phyloP scores from a whole-genome alignment of 2,888 invertebrate species.

The Tinea semifulvella region DNA sequence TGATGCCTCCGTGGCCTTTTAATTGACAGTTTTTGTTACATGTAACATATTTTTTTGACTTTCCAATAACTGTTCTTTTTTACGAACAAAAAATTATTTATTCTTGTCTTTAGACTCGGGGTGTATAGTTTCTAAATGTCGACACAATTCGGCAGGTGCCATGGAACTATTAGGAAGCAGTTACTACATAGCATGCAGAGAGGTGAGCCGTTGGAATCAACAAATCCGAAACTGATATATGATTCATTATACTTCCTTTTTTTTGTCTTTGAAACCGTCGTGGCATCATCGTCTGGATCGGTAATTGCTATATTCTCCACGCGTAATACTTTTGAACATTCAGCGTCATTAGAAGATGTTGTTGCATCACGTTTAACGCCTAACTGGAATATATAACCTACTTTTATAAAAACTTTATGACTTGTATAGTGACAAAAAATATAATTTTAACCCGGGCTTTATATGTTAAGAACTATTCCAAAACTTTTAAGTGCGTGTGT shows the following conservation, averaged over 20 bases:
- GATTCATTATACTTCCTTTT: slow-evolving; percentile 23
- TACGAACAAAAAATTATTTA: slow-evolving; percentile 22
- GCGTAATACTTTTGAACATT: slow-evolving; percentile 21
- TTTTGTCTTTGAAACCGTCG: slow-evolving; percentile 22
- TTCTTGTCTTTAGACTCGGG: slow-evolving; percentile 24
- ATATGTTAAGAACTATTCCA: no score
- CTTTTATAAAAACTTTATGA: no score
- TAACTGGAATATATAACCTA: no score
- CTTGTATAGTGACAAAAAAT: no score
- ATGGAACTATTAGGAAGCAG: slow-evolving; percentile 24
- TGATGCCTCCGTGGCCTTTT: slow-evolving; percentile 27
- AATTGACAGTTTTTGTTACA: slow-evolving; percentile 23
- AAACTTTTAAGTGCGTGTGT: no score
- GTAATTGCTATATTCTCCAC: slow-evolving; percentile 21
- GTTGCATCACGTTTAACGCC: slow-evolving; percentile 14
- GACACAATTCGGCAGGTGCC: slow-evolving; percentile 24
- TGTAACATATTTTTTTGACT: slow-evolving; percentile 24
- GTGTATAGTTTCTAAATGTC: slow-evolving; percentile 23
- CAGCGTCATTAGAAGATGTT: slow-evolving; percentile 23
- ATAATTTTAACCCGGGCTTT: no score
- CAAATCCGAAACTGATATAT: slow-evolving; percentile 25
- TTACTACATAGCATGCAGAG: slow-evolving; percentile 17
- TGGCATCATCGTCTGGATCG: slow-evolving; percentile 21
- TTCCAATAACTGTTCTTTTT: slow-evolving; percentile 22
- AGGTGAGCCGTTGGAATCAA: slow-evolving; percentile 24